Evolutionary conservation across 2,113 vertebrate genomes (phyloP).

Genomic region (Mesocricetus auratus): DNA sequence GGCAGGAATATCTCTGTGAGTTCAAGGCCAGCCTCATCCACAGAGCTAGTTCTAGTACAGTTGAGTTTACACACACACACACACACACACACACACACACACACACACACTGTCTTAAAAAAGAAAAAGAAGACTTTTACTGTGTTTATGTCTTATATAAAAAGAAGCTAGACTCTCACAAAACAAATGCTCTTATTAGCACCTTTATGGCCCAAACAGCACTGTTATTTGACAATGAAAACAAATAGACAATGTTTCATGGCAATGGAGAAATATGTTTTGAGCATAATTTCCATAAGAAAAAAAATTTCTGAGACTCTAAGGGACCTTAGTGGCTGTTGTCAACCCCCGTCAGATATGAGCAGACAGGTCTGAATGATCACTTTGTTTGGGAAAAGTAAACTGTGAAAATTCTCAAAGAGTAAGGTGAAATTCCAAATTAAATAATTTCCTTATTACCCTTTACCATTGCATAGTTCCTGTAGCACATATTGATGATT

Average conservation of each 20-base stretch:
- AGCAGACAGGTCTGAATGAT: slow-evolving; percentile 15
- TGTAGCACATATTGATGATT: slow-evolving; percentile 28
- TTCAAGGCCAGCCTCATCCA: not conserved
- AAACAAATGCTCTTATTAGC: slow-evolving; percentile 77
- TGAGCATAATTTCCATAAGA: slow-evolving; percentile 72
- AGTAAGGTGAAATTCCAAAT: slow-evolving; percentile 56
- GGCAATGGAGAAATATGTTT: slow-evolving; percentile 76
- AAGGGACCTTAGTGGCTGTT: slow-evolving; percentile 40
- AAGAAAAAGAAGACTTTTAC: not conserved
- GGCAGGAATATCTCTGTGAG: not conserved
- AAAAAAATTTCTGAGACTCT: slow-evolving; percentile 52
- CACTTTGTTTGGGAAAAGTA: slow-evolving; percentile 43
- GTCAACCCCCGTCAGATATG: slow-evolving; percentile 17
- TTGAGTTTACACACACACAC: not conserved
- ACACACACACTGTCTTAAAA: not conserved
- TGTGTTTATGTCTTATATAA: not conserved
- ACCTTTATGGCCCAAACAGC: slow-evolving; percentile 70
- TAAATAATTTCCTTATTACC: slow-evolving; percentile 60
- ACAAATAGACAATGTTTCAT: slow-evolving; percentile 73
- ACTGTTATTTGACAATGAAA: slow-evolving; percentile 79
- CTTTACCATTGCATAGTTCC: slow-evolving; percentile 39
- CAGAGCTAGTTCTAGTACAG: not conserved
- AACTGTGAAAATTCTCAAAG: slow-evolving; percentile 61
- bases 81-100: too few species aligned
- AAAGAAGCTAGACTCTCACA: slow-evolving; percentile 81